These are phyloP conservation scores for Ophthalmolycus amberensis DNA, from an alignment of 2,113 vertebrate genomes.

Conservation along the genomic window DNA sequence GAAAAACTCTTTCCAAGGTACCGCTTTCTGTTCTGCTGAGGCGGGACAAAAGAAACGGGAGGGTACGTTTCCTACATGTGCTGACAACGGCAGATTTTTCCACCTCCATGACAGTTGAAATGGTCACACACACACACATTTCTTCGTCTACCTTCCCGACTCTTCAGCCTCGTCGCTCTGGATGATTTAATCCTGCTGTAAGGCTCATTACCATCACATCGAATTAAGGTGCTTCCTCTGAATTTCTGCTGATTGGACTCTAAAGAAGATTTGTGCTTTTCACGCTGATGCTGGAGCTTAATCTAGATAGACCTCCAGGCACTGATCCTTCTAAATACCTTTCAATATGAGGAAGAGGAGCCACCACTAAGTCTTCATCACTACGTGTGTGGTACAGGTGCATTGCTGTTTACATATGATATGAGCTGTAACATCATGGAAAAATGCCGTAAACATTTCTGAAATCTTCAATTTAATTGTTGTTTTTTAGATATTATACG, in stretches of 20 bases:
- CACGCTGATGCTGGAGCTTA: constrained; percentile 33
- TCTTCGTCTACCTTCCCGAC: background rate
- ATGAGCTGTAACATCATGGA: background rate
- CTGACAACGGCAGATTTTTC: constrained; percentile 33
- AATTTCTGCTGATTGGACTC: constrained; percentile 61
- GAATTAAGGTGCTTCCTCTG: constrained; percentile 45
- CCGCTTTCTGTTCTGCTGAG: constrained; percentile 46
- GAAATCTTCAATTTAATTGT: background rate
- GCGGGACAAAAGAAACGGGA: constrained; percentile 7
- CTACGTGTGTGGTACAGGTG: background rate
- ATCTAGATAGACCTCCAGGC: constrained; percentile 21
- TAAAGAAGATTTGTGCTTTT: constrained; percentile 57
- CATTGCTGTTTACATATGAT: background rate
- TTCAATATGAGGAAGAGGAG: background rate
- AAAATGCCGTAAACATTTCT: background rate
- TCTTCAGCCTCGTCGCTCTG: background rate
- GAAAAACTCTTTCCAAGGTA: background rate
- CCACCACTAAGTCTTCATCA: background rate
- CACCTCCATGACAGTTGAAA: background rate
- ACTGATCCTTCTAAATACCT: constrained; percentile 13
- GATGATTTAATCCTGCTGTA: background rate
- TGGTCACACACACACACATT: background rate
- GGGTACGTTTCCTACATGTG: constrained; percentile 52
- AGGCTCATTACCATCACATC: constrained; percentile 61
- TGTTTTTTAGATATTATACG: rapidly evolving